Percentiles rank a stretch among this genome's conserved stretches.
Evolutionary conservation across 2,797 vertebrate genomes (phyloP).

Genomic region (Etheostoma nigrum): DNA sequence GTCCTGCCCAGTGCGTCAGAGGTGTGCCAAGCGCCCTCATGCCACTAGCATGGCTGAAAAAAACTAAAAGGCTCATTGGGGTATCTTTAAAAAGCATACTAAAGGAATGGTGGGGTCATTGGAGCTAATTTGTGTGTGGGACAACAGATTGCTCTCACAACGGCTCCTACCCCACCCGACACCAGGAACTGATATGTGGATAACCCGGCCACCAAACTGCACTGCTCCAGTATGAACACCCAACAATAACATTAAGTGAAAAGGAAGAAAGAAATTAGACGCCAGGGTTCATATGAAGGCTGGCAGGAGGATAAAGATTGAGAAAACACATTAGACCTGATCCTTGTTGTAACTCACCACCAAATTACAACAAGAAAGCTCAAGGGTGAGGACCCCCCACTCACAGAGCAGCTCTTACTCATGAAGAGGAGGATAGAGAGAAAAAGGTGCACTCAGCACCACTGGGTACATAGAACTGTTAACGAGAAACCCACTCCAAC

Average conservation of each 20-base stretch:
- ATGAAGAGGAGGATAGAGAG: constrained; percentile 3
- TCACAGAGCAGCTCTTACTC: not conserved
- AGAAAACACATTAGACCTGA: not conserved
- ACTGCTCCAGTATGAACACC: not conserved
- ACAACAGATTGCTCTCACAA: not conserved
- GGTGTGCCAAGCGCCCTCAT: not conserved
- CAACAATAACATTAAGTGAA: not conserved
- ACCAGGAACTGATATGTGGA: not conserved
- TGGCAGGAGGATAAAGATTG: not conserved
- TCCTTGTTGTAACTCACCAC: not conserved
- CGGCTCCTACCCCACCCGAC: not conserved
- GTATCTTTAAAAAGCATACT: not conserved
- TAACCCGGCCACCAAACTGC: not conserved
- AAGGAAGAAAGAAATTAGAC: not conserved
- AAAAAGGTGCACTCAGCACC: not conserved
- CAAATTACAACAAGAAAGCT: not conserved
- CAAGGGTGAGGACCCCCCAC: too few relatives aligned
- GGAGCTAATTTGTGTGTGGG: not conserved
- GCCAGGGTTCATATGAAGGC: not conserved
- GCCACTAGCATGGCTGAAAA: not conserved
- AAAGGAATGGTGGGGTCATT: not conserved
- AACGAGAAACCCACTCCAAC: constrained; percentile 13
- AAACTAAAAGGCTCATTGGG: not conserved
- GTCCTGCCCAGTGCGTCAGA: not conserved
- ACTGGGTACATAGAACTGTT: constrained; percentile 7